phyloP scores from a whole-genome alignment of 2,888 invertebrate species.

The Napeogenes sylphis region DNA sequence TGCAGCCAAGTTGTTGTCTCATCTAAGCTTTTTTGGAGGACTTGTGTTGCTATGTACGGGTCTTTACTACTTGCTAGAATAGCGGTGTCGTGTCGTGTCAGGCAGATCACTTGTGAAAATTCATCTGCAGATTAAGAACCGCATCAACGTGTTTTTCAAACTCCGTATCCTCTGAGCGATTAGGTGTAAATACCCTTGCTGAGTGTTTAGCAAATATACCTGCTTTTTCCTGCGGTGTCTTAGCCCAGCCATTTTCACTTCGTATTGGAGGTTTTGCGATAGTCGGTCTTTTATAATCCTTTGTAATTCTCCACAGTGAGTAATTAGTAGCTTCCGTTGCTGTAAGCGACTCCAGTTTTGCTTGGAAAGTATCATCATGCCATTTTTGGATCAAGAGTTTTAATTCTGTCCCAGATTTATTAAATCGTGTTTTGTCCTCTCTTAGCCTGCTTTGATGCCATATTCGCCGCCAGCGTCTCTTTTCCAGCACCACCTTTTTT shows the following conservation, averaged over 20 bases:
- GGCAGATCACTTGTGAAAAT: neutral
- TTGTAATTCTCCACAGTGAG: too few species aligned
- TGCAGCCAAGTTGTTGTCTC: too few species aligned
- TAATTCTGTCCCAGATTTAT: neutral
- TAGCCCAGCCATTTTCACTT: neutral
- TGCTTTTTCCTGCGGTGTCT: slow-evolving; percentile 9
- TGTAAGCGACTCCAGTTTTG: too few species aligned
- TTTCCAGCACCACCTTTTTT: neutral
- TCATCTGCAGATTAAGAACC: slow-evolving; percentile 5
- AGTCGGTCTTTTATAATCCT: too few species aligned
- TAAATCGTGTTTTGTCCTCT: neutral
- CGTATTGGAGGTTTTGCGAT: too few species aligned
- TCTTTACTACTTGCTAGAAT: neutral
- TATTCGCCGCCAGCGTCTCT: neutral
- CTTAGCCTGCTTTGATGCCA: neutral
- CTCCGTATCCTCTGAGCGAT: neutral
- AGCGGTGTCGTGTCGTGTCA: too few species aligned
- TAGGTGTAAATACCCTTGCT: slow-evolving; percentile 5
- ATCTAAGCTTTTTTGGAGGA: too few species aligned
- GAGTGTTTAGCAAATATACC: slow-evolving; percentile 10
- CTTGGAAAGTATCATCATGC: neutral
- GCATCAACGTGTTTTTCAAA: neutral
- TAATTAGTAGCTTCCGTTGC: too few species aligned
- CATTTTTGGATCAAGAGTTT: neutral
- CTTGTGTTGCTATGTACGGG: neutral